phyloP scores from a whole-genome alignment of 1,140 invertebrate genomes.

The Frieseomelitta varia region DNA sequence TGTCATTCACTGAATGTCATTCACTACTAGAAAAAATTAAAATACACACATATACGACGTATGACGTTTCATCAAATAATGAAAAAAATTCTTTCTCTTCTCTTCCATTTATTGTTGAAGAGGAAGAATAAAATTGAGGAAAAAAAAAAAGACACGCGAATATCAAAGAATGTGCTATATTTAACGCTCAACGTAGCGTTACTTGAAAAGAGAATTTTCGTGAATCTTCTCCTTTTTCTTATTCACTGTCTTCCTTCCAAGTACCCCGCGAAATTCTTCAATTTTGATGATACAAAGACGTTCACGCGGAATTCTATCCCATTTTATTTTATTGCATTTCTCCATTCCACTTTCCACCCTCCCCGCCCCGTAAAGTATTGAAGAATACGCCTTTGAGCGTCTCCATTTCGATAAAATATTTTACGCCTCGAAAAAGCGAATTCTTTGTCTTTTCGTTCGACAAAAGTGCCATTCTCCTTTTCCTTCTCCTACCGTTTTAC shows the following conservation, averaged over 20 bases:
- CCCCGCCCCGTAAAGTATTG: background rate
- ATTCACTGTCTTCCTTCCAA: background rate
- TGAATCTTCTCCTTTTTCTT: background rate
- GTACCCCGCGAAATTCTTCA: background rate
- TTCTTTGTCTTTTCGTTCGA: background rate
- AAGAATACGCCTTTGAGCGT: background rate
- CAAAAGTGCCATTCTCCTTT: too few species aligned
- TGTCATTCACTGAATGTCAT: too few species aligned
- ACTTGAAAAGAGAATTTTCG: background rate
- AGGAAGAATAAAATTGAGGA: too few species aligned
- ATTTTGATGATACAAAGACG: background rate
- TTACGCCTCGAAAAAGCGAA: background rate
- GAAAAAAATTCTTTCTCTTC: too few species aligned
- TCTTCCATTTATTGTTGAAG: too few species aligned
- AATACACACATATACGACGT: too few species aligned
- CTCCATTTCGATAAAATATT: background rate
- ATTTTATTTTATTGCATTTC: background rate
- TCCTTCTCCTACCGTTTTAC: background rate
- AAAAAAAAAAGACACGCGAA: background rate
- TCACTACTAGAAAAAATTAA: too few species aligned
- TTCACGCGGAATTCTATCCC: background rate
- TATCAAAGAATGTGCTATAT: background rate
- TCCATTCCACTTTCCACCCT: background rate
- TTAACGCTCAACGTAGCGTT: background rate
- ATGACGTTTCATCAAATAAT: too few species aligned